These are phyloP conservation scores for Gasteruption jaculator DNA, from an alignment of 2,888 invertebrate species.

Conservation along the genomic window DNA sequence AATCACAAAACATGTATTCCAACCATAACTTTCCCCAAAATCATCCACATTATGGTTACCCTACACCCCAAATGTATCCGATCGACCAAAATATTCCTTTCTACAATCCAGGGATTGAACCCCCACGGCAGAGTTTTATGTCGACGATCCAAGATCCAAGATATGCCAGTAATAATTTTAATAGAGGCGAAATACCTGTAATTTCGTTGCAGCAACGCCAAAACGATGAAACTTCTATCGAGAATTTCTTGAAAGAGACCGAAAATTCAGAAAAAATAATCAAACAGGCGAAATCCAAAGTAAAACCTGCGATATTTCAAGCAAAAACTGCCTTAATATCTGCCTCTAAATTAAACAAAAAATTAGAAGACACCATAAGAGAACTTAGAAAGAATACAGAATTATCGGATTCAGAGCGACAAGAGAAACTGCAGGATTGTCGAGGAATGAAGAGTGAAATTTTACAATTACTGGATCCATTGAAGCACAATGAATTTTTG, in stretches of 20 bases:
- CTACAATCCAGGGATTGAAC: no score
- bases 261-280: slow-evolving; percentile 19
- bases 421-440: slow-evolving; percentile 53
- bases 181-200: no score
- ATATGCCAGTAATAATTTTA: no score
- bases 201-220: slow-evolving; percentile 25
- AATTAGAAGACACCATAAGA: slow-evolving; percentile 48
- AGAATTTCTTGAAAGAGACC: slow-evolving; percentile 27
- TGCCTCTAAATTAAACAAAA: slow-evolving; percentile 42
- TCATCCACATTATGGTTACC: no score
- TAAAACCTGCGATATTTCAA: slow-evolving; percentile 8
- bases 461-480: slow-evolving; percentile 49
- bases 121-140: no score
- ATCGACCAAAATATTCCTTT: no score
- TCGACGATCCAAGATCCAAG: no score
- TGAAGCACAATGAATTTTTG: slow-evolving; percentile 47
- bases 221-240: slow-evolving; percentile 30
- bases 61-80: no score
- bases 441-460: slow-evolving; percentile 54
- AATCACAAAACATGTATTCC: no score
- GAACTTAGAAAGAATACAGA: slow-evolving; percentile 52
- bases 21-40: no score
- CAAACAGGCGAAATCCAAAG: slow-evolving; percentile 24
- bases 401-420: slow-evolving; percentile 58
- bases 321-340: slow-evolving; percentile 43